Conservation (phyloP, 2,113 vertebrate genomes). For the Tachuris rubrigastra region DNA sequence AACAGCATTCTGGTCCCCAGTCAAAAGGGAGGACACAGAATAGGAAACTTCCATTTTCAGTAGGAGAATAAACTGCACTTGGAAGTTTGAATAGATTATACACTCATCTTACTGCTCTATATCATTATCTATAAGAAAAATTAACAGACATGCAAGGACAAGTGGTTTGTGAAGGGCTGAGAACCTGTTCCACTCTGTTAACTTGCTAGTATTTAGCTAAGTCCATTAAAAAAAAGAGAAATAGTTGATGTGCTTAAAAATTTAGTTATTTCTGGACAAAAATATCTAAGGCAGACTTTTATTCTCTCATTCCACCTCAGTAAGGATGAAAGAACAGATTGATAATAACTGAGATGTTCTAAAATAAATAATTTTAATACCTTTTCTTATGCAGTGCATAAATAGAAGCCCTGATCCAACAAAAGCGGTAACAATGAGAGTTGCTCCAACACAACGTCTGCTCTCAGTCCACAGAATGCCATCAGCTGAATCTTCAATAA, state of each 20-base stretch:
- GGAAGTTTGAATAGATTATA: background rate
- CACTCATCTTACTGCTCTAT: background rate
- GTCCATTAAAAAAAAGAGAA: background rate
- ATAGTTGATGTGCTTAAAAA: background rate
- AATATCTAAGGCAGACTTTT: background rate
- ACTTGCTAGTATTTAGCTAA: background rate
- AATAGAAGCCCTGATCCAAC: background rate
- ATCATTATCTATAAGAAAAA: background rate
- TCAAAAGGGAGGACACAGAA: background rate
- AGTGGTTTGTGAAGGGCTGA: background rate
- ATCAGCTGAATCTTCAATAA: background rate
- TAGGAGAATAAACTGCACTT: background rate
- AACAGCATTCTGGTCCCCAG: background rate
- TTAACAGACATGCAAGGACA: background rate
- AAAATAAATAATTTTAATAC: background rate
- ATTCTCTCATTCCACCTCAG: background rate
- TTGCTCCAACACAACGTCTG: constrained; percentile 7
- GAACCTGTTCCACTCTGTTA: background rate
- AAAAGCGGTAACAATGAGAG: background rate
- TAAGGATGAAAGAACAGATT: background rate
- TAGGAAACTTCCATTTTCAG: background rate
- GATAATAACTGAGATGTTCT: background rate
- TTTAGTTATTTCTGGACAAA: background rate
- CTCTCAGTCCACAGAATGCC: background rate
- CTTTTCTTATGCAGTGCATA: constrained; percentile 6